Evolutionary conservation across 1,140 invertebrate species (phyloP).

Genomic region (Pygmarrhopalites habei): DNA sequence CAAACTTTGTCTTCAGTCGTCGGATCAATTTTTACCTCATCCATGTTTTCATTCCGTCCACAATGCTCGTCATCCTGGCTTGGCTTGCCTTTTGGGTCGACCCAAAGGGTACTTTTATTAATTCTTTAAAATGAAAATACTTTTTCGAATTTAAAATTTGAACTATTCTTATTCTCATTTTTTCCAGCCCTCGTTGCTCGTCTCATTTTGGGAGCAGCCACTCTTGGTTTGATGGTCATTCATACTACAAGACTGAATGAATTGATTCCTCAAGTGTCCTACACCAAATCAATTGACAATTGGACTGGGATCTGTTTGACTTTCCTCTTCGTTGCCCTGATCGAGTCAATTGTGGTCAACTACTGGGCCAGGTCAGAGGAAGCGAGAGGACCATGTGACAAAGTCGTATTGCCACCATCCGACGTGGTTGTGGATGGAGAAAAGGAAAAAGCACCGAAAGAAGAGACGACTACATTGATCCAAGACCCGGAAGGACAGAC

Average conservation of each 20-base stretch:
- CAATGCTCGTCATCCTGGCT: conserved; percentile 53
- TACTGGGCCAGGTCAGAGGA: conserved; percentile 42
- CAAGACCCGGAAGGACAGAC: conserved; percentile 1
- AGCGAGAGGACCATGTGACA: no score
- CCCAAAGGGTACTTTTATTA: no score
- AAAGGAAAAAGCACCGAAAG: background rate
- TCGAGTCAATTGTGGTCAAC: conserved; percentile 55
- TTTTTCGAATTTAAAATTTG: no score
- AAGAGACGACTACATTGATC: background rate
- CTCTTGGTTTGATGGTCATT: conserved; percentile 52
- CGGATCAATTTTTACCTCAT: conserved; percentile 53
- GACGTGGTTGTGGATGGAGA: conserved; percentile 44
- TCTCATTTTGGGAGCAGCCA: conserved; percentile 51
- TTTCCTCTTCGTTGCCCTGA: conserved; percentile 52
- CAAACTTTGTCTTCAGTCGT: conserved; percentile 48
- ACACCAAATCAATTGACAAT: conserved; percentile 47
- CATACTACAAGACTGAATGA: conserved; percentile 47
- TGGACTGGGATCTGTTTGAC: conserved; percentile 54
- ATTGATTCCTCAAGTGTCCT: background rate
- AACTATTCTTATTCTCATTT: no score
- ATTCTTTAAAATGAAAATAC: no score
- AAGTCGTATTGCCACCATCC: no score
- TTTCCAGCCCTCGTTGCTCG: conserved; percentile 50
- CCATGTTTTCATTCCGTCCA: conserved; percentile 50
- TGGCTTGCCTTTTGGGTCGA: conserved; percentile 54